Conservation (phyloP, 2,888 invertebrate genomes). For the Sphaeridia pumilis region DNA sequence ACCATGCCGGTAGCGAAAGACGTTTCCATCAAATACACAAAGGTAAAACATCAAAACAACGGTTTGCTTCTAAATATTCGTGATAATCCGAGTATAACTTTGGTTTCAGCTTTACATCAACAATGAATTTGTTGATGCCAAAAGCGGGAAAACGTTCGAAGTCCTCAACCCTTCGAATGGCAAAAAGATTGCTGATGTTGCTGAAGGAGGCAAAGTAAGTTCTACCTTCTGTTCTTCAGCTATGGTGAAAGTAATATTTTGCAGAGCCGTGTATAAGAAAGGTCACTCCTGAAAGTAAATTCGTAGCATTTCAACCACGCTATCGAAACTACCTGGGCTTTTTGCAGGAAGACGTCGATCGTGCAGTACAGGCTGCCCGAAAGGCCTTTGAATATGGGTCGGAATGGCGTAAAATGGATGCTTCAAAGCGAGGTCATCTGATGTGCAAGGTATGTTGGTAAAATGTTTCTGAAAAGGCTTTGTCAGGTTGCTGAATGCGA, state of each 20-base stretch:
- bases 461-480: too few relatives aligned
- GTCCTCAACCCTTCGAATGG: conserved; percentile 74
- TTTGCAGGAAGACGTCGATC: conserved; percentile 46
- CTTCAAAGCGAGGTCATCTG: conserved; percentile 45
- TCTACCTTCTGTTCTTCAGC: too few relatives aligned
- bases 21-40: conserved; percentile 25
- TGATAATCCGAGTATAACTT: too few relatives aligned
- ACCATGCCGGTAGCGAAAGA: conserved; percentile 17
- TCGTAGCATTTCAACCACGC: too few relatives aligned
- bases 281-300: too few relatives aligned
- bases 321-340: neutral
- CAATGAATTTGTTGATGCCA: conserved; percentile 55
- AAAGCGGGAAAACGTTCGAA: conserved; percentile 71
- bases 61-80: too few relatives aligned
- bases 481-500: neutral
- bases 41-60: too few relatives aligned
- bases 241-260: too few relatives aligned
- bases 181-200: conserved; percentile 58
- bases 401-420: conserved; percentile 49
- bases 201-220: conserved; percentile 81
- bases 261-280: too few relatives aligned
- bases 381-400: conserved; percentile 45
- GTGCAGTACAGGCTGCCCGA: conserved; percentile 46
- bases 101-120: conserved; percentile 48
- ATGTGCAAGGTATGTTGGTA: conserved; percentile 40